Evolutionary conservation across 2,113 vertebrate genomes (phyloP), one percentile per base, ranked within the genome.

Genomic region (Ranitomeya imitator): DNA sequence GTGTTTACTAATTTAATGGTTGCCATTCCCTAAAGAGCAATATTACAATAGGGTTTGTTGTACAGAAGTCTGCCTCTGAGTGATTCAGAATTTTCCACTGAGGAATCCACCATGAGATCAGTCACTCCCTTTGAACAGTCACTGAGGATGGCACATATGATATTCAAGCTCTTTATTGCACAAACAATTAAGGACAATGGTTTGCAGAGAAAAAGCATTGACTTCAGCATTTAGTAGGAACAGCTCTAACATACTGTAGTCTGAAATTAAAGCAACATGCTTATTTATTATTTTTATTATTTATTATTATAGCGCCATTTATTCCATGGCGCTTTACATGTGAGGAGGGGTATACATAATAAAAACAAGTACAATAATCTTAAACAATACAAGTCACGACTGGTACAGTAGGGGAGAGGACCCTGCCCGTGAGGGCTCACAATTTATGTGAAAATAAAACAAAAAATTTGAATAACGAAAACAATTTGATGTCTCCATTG

Each of bases 41-140:
- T 84, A 84, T 84, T 88, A 88, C 84, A 88, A 88, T 88, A 84
- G 87, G 80, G 52, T 57, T 61, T 84, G 87, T 77, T 83, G 81
- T 73, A 83, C 57, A 82, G 86, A 80, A 78, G 79, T 83, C 86
- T 88, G 81, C 57, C 31, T 59, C 77, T 78, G 57, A 84, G 87
- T 88, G 80, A 88, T 65, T 88, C 60, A 78, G 81, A 84, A 45
- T 7, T 78, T 73, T 45, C 18, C 87, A 78, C 81, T 54, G 3
- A 73, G 87, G 87, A 78, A 65, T 57, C 21, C 83, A 84, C 81
- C 52, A 83, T 79, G 81, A 84, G 87, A 84, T 88, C 87, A 88
- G 71, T 78, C 78, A 76, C 54, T 76, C 87, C 86, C 73, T 78
- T 84, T 84, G 78, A 88, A 84, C 23, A 78, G 23, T 84, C 81